Evolutionary conservation across 2,113 vertebrate species (phyloP), one percentile per base, ranked within the genome.

Genomic region (Cebidichthys violaceus): DNA sequence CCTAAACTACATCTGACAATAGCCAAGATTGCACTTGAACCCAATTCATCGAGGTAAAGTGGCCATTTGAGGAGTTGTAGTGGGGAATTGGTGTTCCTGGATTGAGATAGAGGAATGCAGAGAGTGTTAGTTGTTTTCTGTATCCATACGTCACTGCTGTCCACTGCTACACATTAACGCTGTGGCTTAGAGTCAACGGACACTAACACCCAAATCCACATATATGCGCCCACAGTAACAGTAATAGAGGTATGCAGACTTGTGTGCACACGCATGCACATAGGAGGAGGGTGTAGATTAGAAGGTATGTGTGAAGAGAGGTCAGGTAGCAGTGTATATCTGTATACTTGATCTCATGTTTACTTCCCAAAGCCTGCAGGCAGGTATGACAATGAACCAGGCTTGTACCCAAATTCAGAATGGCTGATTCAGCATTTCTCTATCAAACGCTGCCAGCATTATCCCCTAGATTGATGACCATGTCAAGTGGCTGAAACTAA

Each of bases 1-100:
- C 80, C 88, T 89, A 94, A 94, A 95, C 92, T 91, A 90, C 90
- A 94, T 93, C 84, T 94, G 94, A 95, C 94, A 95, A 93, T 92
- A 90, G 88, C 89, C 77, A 80, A 92, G 93, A 94, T 94, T 94
- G 92, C 87, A 89, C 90, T 88, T 93, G 93, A 93, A 92, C 92
- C 92, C 93, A 94, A 94, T 95, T 94, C 91, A 89, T 90, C 66
- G 83, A 80, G 87, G 86, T 84, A 92, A 93, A 94, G 89, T 94
- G 92, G 91, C 84, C 89, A 92, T 90, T 90, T 90, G 82, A 88
- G 89, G 86, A 74, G 82, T 70, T 83, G 75, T 81, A 73, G 77
- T 72, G 81, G 74, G 70, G 84, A 88, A 92, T 92, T 89, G 90
- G 78, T 86, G 89, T 80, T 90, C 45, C 70, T 81, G 83, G 77